Evolutionary conservation across 2,113 vertebrate species (phyloP).

Genomic region (rabbit (Oryctolagus cuniculus)): mOryCun1.1 NC_091432.1:65819501-65820000

Average conservation of each 20-base stretch:
- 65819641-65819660: constrained; percentile 2
- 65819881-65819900: constrained; percentile 75
- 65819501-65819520: constrained; percentile 32
- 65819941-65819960: constrained; percentile 67
- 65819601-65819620: constrained; percentile 58
- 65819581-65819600: constrained; percentile 49
- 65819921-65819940: constrained; percentile 67
- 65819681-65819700: constrained; percentile 60
- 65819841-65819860: constrained; percentile 72
- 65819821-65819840: constrained; percentile 71
- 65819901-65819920: constrained; percentile 71
- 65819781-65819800: constrained; percentile 51
- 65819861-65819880: constrained; percentile 74
- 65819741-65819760: constrained; percentile 57
- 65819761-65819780: constrained; percentile 51
- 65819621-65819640: constrained; percentile 54
- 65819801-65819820: constrained; percentile 70
- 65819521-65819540: constrained; percentile 52
- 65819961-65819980: constrained; percentile 42
- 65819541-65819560: constrained; percentile 32
- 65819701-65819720: constrained; percentile 47
- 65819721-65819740: constrained; percentile 66
- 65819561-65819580: constrained; percentile 53
- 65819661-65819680: constrained; percentile 49
- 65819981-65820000: constrained; percentile 70